Base-by-base conservation (phyloP, 2,888 invertebrate genomes). In the Drosophila paranaensis region DNA sequence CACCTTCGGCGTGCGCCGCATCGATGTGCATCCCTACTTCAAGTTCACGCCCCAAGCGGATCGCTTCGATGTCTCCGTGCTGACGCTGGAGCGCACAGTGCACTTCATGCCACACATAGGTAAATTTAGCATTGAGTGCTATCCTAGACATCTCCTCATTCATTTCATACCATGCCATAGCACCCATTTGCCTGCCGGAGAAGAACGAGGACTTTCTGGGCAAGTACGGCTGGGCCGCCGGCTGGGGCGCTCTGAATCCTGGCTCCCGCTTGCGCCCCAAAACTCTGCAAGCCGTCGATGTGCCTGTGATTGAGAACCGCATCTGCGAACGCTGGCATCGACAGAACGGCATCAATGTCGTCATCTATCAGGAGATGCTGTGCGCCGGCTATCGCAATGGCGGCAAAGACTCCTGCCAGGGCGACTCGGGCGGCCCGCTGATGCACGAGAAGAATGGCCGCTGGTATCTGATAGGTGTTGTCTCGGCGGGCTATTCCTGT, bases 311-410 rank as follows among this genome's bases (percentile, higher is more conserved):
- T 68, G 97, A 98, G 91, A 98, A 97, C 91, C 77, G 77, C 60
- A 94, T 95, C 48, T 95, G 95, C 81, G 95, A 95, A 84, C 92
- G 95, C 84, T 95, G 95, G 95, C 95, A 95, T 83, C 93, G 95
- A 48, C 95, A 95, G 82, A 95, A 95, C 79, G 95, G 95, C 93
- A 91, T 91, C 81, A 93, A 93, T 73, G 93, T 93, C 48, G 96
- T 97, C 16, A 98, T 98, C 89, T 97, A 98, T 93, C 97, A 97
- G 48, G 98, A 98, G 93, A 98, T 98, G 98, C 95, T 98, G 92
- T 98, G 98, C 91, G 98, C 98, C 0, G 98, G 98, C 3, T 97
- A 98, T 92, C 95, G 97, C 58, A 96, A 96, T 33, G 98, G 98
- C 0, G 97, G 97, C 37, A 93, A 93, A 71, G 93, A 93, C 66